These are phyloP conservation scores for Urocolius indicus DNA, from an alignment of 2,113 vertebrate genomes.

Conservation along the genomic window DNA sequence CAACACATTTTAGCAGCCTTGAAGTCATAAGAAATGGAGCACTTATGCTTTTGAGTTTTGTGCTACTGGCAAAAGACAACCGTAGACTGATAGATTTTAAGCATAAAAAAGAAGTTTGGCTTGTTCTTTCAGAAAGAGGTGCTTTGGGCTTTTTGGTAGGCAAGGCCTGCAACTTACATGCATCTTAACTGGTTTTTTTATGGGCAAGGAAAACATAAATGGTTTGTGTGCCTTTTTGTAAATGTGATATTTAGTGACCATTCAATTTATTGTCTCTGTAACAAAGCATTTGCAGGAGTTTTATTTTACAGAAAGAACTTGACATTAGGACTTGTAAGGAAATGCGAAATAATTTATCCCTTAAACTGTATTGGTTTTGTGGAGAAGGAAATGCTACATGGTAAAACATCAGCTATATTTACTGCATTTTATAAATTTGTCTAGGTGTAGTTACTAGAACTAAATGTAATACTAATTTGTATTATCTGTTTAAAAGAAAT, in stretches of 20 bases:
- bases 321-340: neutral
- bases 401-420: neutral
- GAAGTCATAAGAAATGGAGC: conserved; percentile 1
- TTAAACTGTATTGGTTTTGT: neutral
- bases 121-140: neutral
- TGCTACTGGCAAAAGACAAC: conserved; percentile 25
- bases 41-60: neutral
- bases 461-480: neutral
- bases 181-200: neutral
- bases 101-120: neutral
- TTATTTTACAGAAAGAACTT: neutral
- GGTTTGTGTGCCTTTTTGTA: neutral
- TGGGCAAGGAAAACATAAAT: neutral
- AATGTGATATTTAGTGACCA: neutral
- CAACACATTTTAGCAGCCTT: neutral
- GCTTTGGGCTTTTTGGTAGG: neutral
- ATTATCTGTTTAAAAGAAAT: neutral
- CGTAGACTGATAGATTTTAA: neutral
- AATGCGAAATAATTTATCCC: neutral
- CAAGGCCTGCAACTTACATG: neutral
- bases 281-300: neutral
- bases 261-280: neutral
- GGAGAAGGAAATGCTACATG: neutral
- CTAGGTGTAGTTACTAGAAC: neutral
- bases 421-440: neutral